phyloP scores from a whole-genome alignment of 2,113 vertebrate species.

The Gobio gobio region DNA sequence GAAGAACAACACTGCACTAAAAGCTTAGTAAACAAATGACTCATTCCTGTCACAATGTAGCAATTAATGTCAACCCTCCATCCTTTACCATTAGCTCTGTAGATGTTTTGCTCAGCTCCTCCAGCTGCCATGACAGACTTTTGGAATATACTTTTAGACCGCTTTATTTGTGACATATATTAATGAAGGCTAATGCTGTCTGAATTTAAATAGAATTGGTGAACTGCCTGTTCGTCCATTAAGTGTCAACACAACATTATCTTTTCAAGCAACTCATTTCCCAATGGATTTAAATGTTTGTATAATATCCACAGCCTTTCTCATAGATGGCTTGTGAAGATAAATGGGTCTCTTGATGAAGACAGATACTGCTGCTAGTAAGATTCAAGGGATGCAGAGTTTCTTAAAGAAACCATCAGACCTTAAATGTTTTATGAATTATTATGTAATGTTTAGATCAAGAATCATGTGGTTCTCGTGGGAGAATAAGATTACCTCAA shows the following conservation, averaged over 20 bases:
- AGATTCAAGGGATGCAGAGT: background rate
- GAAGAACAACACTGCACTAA: background rate
- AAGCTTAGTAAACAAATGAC: background rate
- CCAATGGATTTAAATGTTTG: background rate
- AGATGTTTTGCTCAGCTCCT: background rate
- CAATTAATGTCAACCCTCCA: conserved; percentile 2
- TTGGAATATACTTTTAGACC: background rate
- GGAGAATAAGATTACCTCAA: background rate
- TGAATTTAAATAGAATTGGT: background rate
- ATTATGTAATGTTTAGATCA: background rate
- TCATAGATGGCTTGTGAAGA: background rate
- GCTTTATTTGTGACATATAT: background rate
- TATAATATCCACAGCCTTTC: conserved; percentile 1
- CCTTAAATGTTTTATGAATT: background rate
- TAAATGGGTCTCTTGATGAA: background rate
- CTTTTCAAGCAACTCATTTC: too few relatives aligned
- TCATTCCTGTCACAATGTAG: background rate
- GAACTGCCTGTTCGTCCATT: background rate
- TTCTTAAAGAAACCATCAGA: background rate
- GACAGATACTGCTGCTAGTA: background rate
- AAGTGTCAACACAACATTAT: background rate
- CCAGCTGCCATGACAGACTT: background rate
- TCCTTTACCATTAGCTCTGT: conserved; percentile 8
- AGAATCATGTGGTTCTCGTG: background rate
- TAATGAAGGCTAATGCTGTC: background rate